Evolutionary conservation across 2,113 vertebrate genomes (phyloP), one percentile per base, ranked within the genome.

Genomic region (Seriola rivoliana): DNA sequence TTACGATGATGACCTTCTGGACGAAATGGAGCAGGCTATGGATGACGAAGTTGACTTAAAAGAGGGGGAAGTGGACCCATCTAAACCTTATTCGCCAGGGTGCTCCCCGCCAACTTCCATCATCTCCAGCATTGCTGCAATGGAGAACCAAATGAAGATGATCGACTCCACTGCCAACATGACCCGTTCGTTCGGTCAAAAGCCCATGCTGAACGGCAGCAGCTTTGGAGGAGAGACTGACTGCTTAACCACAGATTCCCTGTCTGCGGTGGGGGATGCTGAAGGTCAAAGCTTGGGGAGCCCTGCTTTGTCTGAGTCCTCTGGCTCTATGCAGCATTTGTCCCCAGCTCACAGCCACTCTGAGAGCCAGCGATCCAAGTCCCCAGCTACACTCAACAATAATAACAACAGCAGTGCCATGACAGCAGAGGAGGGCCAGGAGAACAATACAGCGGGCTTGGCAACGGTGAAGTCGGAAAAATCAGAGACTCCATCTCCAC

Each of bases 71-170:
- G 70, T 95, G 10, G 96, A 98, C 82, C 91, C 95, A 0, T 94
- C 90, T 32, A 97, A 97, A 87, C 92, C 96, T 52, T 98, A 95
- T 85, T 93, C 97, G 82, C 97, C 97, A 6, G 91, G 91, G 29
- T 93, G 95, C 85, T 98, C 98, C 0, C 98, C 98, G 0, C 98
- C 98, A 42, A 90, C 85, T 59, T 98, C 98, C 0, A 97, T 98
- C 75, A 99, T 99, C 84, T 99, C 98, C 87, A 99, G 97, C 93
- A 98, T 99, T 42, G 97, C 97, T 59, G 97, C 97, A 64, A 95
- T 99, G 90, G 98, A 99, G 94, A 99, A 99, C 93, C 98, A 99
- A 93, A 99, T 99, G 97, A 99, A 98, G 90, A 97, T 99, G 96
- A 99, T 97, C 36, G 98, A 99, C 94, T 97, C 97, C 36, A 97